Evolutionary conservation across 2,113 vertebrate genomes (phyloP).

Genomic region (Mus spicilegus): DNA sequence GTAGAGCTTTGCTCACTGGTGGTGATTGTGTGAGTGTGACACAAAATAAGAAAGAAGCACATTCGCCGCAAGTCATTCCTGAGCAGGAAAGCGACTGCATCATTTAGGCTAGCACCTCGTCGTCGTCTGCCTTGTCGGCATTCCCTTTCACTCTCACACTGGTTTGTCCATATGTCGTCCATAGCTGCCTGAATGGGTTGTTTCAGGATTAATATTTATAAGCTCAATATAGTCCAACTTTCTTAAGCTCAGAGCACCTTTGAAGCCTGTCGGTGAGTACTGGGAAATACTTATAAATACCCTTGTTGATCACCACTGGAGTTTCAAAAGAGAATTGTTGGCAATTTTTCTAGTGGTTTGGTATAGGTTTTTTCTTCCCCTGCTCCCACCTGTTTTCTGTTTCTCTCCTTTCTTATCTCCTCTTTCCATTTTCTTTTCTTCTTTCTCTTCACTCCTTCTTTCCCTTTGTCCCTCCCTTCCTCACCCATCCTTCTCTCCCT

Average conservation of each 20-base stretch:
- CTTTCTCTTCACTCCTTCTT: not conserved
- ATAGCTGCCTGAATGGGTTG: not conserved
- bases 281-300: not conserved
- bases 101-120: not conserved
- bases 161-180: not conserved
- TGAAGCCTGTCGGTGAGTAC: not conserved
- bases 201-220: not conserved
- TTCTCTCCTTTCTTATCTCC: not conserved
- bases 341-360: not conserved
- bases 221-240: not conserved
- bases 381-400: not conserved
- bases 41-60: not conserved
- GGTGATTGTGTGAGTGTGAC: not conserved
- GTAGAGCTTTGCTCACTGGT: not conserved
- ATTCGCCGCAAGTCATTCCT: not conserved
- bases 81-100: not conserved
- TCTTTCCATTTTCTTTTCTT: not conserved
- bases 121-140: not conserved
- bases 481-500: too few species aligned
- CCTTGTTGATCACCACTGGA: not conserved
- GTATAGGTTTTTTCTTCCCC: not conserved
- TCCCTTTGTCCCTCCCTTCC: accelerated
- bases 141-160: not conserved
- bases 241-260: not conserved
- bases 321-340: not conserved